Evolutionary conservation across 1,140 invertebrate genomes (phyloP), one percentile per base, ranked within the genome.

Genomic region (Contarinia nasturtii): DNA sequence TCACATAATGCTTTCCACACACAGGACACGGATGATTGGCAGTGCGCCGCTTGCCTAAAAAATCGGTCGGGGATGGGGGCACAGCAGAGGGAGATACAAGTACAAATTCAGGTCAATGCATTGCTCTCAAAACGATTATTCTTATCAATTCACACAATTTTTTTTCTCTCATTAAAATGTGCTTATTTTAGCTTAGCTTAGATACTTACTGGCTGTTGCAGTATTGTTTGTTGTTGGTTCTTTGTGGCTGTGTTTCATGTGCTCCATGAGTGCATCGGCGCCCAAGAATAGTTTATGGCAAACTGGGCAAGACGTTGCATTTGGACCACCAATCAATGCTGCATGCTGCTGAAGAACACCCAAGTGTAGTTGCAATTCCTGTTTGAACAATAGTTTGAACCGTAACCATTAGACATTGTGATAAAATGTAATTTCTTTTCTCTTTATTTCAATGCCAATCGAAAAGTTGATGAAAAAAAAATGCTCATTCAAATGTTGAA

Each of bases 191-290:
- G 4, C 27, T 5, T 10, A 27, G 27, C 10, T 49, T 49, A 22
- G 20, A 49, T 69, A 82, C 83, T 86, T 85, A 90, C 86, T 86
- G 71, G 83, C 79, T 65, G 86, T 84, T 59, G 79, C 82, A 50
- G 82, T 80, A 27, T 27, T 27, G 27, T 27, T 27, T 47, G 84
- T 80, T 65, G 84, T 83, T 33, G 86, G 86, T 60, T 93, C 87
- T 71, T 90, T 92, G 68, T 93, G 88, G 33, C 85, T 85, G 64
- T 85, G 82, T 68, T 91, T 91, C 88, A 92, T 92, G 65, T 93
- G 88, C 64, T 92, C 88, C 73, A 93, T 88, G 43, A 93, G 75
- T 41, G 86, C 83, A 67, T 92, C 87, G 47, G 80, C 81, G 52
- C 86, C 86, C 57, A 91, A 76, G 70, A 91, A 89, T 56, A 91